Conservation (phyloP, 2,113 vertebrate genomes). For the Helogale parvula region DNA sequence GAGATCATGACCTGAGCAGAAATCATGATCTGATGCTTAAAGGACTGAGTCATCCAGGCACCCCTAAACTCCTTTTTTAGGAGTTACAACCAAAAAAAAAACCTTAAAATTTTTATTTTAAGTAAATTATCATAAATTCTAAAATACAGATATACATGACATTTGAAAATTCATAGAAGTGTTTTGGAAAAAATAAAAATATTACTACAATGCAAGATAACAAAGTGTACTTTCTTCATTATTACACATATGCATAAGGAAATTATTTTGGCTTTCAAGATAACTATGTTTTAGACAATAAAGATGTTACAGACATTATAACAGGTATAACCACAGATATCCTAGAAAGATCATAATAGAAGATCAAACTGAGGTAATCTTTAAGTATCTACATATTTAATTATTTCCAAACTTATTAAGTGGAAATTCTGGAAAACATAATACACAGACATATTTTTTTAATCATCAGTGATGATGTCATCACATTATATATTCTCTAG, state of each 20-base stretch:
- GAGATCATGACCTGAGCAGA: too few species aligned
- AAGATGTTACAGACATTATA: background rate
- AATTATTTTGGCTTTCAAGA: background rate
- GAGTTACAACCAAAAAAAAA: too few species aligned
- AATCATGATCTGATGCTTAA: too few species aligned
- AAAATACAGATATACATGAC: background rate
- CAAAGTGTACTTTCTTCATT: background rate
- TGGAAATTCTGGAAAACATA: background rate
- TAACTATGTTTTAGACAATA: background rate
- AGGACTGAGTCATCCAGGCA: too few species aligned
- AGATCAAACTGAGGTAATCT: background rate
- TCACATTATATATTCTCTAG: background rate
- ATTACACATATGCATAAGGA: background rate
- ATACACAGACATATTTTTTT: background rate
- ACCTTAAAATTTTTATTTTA: background rate
- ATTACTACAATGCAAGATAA: background rate
- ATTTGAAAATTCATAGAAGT: background rate
- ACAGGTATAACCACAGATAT: background rate
- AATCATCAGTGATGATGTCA: background rate
- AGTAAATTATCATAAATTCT: background rate
- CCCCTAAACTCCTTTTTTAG: too few species aligned
- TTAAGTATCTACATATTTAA: background rate
- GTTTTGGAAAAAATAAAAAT: background rate
- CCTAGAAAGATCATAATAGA: background rate
- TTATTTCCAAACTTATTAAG: background rate